Evolutionary conservation across 1,140 invertebrate genomes (phyloP).

Genomic region (Gryllus bimaculatus): DNA sequence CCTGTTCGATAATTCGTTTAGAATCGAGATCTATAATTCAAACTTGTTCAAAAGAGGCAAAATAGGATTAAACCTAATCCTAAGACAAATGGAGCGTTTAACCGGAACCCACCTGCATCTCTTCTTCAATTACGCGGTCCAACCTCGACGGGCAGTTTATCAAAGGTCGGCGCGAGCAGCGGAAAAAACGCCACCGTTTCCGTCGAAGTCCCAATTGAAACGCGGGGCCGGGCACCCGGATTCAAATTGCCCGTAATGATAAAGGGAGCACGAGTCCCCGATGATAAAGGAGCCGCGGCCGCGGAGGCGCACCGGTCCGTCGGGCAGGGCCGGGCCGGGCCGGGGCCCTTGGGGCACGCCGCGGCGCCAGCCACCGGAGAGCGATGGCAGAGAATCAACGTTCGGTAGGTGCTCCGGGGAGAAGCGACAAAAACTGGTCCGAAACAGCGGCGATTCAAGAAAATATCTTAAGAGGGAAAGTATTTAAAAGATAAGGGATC

Average conservation of each 20-base stretch:
- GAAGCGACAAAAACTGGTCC: too few species aligned
- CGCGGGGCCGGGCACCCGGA: not conserved
- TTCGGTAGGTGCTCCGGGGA: too few species aligned
- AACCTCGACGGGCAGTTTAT: not conserved
- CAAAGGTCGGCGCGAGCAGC: not conserved
- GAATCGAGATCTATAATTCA: not conserved
- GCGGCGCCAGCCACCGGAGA: too few species aligned
- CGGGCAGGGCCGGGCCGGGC: too few species aligned
- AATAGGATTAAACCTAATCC: not conserved
- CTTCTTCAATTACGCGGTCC: not conserved
- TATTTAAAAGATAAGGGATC: too few species aligned
- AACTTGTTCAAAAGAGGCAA: not conserved
- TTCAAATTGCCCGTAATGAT: not conserved
- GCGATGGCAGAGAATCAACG: too few species aligned
- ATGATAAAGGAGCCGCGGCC: not conserved
- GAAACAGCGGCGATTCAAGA: too few species aligned
- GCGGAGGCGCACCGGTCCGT: not conserved
- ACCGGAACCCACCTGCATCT: not conserved
- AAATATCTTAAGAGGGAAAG: too few species aligned
- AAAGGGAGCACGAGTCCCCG: not conserved
- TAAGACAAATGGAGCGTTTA: not conserved
- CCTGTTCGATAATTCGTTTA: not conserved
- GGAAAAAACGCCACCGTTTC: not conserved
- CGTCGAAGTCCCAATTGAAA: not conserved
- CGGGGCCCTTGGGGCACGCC: too few species aligned